Base-by-base conservation (phyloP, 1,140 invertebrate genomes). In the Trachymyrmex septentrionalis region DNA sequence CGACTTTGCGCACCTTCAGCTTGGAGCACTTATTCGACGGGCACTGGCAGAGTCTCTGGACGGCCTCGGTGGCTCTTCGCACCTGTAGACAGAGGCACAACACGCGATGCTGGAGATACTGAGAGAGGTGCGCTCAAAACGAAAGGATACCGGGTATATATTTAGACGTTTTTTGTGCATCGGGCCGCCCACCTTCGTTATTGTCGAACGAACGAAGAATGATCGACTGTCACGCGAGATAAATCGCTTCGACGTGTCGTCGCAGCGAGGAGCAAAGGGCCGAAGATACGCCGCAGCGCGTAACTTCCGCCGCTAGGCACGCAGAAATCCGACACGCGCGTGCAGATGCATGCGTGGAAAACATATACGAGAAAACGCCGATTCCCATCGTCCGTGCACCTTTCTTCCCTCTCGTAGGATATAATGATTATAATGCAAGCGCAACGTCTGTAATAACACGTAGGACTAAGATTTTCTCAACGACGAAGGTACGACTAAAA, bases 1-100 rank as follows among this genome's bases (percentile, higher is more conserved):
- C 97, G 64, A 98, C 96, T 93, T 98, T 97, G 91, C 96, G 96
- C 71, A 98, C 96, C 94, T 97, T 97, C 87, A 98, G 91, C 92
- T 97, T 97, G 44, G 96, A 96, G 93, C 97, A 97, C 91, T 96
- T 97, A n/a, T 96, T 96, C n/a, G 96, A 96, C 81, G 96, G 95
- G 92, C 97, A 97, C 86, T 96, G 96, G 93, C 97, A 97, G 87
- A 97, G 96, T 92, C 96, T 96, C 91, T 97, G 96, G 92, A 97
- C 96, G 80, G 97, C 96, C 81, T 97, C 95, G 2, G 97, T 97
- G 57, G 97, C 97, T 92, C 96, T 95, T 93, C 97, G 96, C 9
- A 97, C 97, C 96, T 97, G 88, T 64, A 89, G 80, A 69, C 53
- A 14, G 2, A 14, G 34, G 7, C 71, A 72, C n/a, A n/a, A n/a